Evolutionary conservation across 2,888 invertebrate species (phyloP).

Genomic region (Tholera decimalis): DNA sequence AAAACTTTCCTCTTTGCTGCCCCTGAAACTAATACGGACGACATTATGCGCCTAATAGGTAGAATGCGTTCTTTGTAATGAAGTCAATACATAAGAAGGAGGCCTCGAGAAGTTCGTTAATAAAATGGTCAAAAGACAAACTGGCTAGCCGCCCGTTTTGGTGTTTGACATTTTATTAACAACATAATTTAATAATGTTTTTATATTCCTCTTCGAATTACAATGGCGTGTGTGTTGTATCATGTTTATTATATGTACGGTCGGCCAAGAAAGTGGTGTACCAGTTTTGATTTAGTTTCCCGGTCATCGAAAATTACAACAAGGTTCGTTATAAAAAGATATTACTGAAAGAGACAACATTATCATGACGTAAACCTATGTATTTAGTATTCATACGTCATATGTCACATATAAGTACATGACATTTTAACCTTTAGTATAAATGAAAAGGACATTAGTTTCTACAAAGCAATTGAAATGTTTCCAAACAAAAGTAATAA

Average conservation of each 20-base stretch:
- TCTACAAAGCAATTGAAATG: too few relatives aligned
- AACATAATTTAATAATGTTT: constrained; percentile 45
- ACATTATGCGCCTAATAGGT: constrained; percentile 5
- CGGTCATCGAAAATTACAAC: too few relatives aligned
- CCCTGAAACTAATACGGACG: background rate
- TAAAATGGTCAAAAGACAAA: constrained; percentile 30
- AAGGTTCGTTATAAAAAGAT: too few relatives aligned
- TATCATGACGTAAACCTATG: too few relatives aligned
- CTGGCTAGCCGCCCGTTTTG: constrained; percentile 40
- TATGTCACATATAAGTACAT: too few relatives aligned
- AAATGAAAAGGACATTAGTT: too few relatives aligned
- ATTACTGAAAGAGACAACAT: too few relatives aligned
- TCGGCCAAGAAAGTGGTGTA: too few relatives aligned
- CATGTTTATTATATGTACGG: constrained; percentile 29
- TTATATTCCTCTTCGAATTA: constrained; percentile 19
- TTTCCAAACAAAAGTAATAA: too few relatives aligned
- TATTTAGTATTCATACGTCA: too few relatives aligned
- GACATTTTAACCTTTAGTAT: too few relatives aligned
- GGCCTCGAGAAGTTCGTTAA: constrained; percentile 2
- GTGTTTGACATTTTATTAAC: constrained; percentile 46
- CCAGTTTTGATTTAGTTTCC: too few relatives aligned
- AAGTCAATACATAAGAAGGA: background rate
- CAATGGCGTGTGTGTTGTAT: constrained; percentile 17
- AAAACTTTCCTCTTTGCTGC: background rate
- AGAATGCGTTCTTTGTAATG: background rate